Percentiles rank a stretch among this genome's conserved stretches.
These are phyloP conservation scores for Sitophilus oryzae DNA, from an alignment of 1,140 invertebrate genomes.

Conservation along the genomic window DNA sequence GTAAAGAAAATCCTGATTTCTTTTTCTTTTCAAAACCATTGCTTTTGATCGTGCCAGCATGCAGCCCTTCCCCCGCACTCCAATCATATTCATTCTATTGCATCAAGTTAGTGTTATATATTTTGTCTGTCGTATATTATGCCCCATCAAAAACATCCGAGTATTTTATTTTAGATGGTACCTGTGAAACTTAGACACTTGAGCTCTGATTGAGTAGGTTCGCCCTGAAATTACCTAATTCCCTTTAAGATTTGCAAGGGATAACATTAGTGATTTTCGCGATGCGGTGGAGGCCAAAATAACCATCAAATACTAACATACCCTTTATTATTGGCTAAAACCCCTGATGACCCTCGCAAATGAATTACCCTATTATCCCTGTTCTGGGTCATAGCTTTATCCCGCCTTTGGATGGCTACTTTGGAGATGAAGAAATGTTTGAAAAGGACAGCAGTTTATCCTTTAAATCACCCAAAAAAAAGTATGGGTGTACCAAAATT, in stretches of 20 bases:
- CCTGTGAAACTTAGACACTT: background rate
- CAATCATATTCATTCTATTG: conserved; percentile 2
- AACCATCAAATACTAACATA: no score
- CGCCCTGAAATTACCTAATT: conserved; percentile 5
- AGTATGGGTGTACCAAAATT: conserved; percentile 8
- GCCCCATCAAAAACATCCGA: background rate
- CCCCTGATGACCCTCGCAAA: conserved; percentile 11
- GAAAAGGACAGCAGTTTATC: conserved; percentile 16
- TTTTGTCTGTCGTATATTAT: no score
- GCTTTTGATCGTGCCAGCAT: no score
- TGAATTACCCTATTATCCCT: conserved; percentile 29
- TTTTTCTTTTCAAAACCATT: background rate
- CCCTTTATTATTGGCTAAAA: conserved; percentile 21
- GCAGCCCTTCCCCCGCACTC: no score
- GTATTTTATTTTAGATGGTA: conserved; percentile 6
- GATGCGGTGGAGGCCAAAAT: no score
- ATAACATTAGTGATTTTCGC: conserved; percentile 6
- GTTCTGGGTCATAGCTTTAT: conserved; percentile 35
- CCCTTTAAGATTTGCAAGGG: conserved; percentile 1
- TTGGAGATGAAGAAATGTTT: conserved; percentile 34
- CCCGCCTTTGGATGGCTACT: conserved; percentile 34
- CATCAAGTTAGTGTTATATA: no score
- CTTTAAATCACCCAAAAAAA: conserved; percentile 8
- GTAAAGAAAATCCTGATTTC: conserved; percentile 3
- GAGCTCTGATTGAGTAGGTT: conserved; percentile 10